Conservation (phyloP, 2,888 invertebrate species). For the Lymantria dispar region DNA sequence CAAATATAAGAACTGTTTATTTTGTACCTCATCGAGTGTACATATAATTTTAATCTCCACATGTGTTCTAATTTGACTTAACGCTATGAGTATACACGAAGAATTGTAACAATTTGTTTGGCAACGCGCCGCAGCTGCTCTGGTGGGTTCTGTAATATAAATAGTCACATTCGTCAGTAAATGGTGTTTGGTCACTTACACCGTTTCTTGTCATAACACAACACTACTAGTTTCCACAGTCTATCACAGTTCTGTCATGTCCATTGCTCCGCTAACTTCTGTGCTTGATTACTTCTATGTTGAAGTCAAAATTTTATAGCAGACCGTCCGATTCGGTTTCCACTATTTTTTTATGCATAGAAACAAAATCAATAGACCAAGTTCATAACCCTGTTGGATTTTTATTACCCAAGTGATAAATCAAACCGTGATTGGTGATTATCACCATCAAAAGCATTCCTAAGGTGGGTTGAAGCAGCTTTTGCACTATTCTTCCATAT, state of each 20-base stretch:
- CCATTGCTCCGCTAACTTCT: slow-evolving; percentile 24
- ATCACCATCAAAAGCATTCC: no score
- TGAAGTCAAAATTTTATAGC: slow-evolving; percentile 9
- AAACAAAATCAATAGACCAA: background rate
- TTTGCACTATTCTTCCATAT: no score
- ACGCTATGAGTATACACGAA: slow-evolving; percentile 37
- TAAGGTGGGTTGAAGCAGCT: no score
- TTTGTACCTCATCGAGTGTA: no score
- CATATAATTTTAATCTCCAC: no score
- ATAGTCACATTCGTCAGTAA: slow-evolving; percentile 72
- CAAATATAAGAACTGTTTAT: no score
- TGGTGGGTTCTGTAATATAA: slow-evolving; percentile 68
- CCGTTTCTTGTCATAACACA: slow-evolving; percentile 52
- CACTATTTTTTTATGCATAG: background rate
- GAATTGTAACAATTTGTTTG: slow-evolving; percentile 49
- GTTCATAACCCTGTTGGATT: no score
- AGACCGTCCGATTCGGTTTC: background rate
- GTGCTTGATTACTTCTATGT: slow-evolving; percentile 26
- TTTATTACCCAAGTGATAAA: no score
- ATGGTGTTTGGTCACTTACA: slow-evolving; percentile 32
- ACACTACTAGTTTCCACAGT: slow-evolving; percentile 43
- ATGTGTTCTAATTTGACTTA: background rate
- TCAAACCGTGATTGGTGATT: no score
- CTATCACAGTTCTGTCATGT: slow-evolving; percentile 39
- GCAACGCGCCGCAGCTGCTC: slow-evolving; percentile 59